Conservation (phyloP, 2,113 vertebrate genomes). For the Perccottus glenii region DNA sequence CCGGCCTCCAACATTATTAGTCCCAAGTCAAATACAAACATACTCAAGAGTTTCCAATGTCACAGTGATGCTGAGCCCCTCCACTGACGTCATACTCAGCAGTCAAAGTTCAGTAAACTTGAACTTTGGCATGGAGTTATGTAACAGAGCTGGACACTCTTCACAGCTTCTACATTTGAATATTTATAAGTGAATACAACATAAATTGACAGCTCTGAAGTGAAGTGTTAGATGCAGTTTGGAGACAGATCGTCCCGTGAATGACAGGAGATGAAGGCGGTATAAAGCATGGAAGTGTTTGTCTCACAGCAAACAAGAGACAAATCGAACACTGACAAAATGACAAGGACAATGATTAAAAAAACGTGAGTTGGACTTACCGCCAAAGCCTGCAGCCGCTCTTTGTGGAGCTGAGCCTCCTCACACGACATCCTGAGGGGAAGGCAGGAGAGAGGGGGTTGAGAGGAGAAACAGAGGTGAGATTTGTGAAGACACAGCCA, state of each 20-base stretch:
- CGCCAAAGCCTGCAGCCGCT: conserved; percentile 96
- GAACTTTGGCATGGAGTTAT: conserved; percentile 18
- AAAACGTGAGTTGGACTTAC: conserved; percentile 85
- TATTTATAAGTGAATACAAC: background rate
- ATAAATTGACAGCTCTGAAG: background rate
- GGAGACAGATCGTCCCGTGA: conserved; percentile 11
- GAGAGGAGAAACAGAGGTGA: conserved; percentile 64
- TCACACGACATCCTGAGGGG: conserved; percentile 96
- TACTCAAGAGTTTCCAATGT: background rate
- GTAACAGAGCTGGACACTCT: background rate
- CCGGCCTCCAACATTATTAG: no score
- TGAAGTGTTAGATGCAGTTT: conserved; percentile 15
- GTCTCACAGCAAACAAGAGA: conserved; percentile 9
- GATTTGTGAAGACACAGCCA: conserved; percentile 37
- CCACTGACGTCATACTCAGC: background rate
- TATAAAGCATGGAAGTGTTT: background rate
- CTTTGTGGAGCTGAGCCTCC: conserved; percentile 96
- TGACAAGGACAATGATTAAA: conserved; percentile 61
- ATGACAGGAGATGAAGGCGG: conserved; percentile 19
- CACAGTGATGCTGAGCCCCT: background rate
- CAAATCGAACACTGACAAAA: conserved; percentile 30
- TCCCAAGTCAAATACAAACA: background rate
- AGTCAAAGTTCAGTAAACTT: conserved; percentile 11
- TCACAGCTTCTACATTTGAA: background rate
- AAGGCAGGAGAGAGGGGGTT: conserved; percentile 76